These are phyloP conservation scores for Xerus rutilus DNA, from an alignment of 2,797 vertebrate genomes.

Conservation along the genomic window DNA sequence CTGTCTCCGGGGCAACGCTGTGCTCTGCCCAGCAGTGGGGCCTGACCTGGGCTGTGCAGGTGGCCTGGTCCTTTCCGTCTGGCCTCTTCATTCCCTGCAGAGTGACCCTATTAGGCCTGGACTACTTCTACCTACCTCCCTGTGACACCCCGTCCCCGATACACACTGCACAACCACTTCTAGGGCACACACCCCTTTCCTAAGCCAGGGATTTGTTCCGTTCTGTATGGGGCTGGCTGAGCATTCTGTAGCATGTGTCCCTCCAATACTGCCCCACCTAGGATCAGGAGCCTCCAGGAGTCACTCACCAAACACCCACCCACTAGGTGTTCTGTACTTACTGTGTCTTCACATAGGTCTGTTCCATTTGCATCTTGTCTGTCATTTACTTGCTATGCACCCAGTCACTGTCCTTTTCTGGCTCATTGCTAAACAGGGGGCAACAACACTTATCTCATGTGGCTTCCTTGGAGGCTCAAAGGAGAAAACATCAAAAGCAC, in stretches of 20 bases:
- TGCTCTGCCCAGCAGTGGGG: conserved; percentile 55
- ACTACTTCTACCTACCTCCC: not conserved
- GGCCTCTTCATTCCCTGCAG: not conserved
- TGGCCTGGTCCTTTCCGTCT: not conserved
- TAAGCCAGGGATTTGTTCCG: not conserved
- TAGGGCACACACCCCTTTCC: not conserved
- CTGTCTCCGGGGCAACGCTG: conserved; percentile 80
- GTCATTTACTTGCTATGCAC: not conserved
- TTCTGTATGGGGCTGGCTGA: not conserved
- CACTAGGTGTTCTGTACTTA: not conserved
- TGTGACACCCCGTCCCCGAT: not conserved
- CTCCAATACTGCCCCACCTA: not conserved
- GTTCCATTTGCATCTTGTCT: not conserved
- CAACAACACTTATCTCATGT: not conserved
- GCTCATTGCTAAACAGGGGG: not conserved
- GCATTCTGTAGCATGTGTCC: fast-evolving
- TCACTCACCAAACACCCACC: too few relatives aligned
- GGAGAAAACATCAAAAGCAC: not conserved
- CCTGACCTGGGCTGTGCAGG: conserved; percentile 16
- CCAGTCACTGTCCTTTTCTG: conserved; percentile 8
- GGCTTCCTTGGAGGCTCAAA: not conserved
- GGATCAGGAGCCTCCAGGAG: not conserved
- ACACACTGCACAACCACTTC: not conserved
- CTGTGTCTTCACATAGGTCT: not conserved
- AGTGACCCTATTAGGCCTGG: not conserved